Percentiles rank a stretch among this genome's conserved stretches.
phyloP scores from a whole-genome alignment of 2,113 vertebrate species.

The Cheilinus undulatus region DNA sequence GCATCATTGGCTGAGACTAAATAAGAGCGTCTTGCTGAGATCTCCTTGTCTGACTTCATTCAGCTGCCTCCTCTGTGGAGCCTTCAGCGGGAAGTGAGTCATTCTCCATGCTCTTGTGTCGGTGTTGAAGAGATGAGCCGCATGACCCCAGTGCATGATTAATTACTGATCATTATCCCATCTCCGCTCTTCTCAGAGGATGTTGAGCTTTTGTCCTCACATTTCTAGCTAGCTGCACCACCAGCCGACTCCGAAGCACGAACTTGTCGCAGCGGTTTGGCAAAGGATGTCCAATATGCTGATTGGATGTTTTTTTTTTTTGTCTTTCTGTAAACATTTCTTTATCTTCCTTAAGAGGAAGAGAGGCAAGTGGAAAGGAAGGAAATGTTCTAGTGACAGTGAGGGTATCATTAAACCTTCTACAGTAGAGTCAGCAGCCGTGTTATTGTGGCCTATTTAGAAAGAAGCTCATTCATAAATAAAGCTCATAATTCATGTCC shows the following conservation, averaged over 20 bases:
- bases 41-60: constrained; percentile 51
- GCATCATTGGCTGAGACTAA: constrained; percentile 43
- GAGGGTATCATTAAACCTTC: constrained; percentile 46
- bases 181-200: constrained; percentile 71
- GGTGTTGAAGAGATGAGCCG: constrained; percentile 57
- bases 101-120: constrained; percentile 57
- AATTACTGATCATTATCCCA: constrained; percentile 80
- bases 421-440: constrained; percentile 1
- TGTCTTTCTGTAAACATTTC: background rate
- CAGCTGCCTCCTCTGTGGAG: constrained; percentile 57
- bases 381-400: constrained; percentile 32
- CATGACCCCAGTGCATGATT: constrained; percentile 71
- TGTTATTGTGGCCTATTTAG: constrained; percentile 12
- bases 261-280: constrained; percentile 26
- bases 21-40: constrained; percentile 49
- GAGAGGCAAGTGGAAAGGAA: constrained; percentile 15
- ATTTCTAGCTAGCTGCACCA: constrained; percentile 56
- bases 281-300: constrained; percentile 34
- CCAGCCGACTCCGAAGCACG: constrained; percentile 32
- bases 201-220: constrained; percentile 71
- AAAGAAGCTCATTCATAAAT: constrained; percentile 19
- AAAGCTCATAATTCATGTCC: constrained; percentile 20
- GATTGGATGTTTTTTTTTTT: constrained; percentile 14
- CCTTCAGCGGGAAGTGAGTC: constrained; percentile 71
- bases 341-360: background rate